Evolutionary conservation across 2,888 invertebrate species (phyloP), one percentile per base, ranked within the genome.

Genomic region (Beris chalybata): DNA sequence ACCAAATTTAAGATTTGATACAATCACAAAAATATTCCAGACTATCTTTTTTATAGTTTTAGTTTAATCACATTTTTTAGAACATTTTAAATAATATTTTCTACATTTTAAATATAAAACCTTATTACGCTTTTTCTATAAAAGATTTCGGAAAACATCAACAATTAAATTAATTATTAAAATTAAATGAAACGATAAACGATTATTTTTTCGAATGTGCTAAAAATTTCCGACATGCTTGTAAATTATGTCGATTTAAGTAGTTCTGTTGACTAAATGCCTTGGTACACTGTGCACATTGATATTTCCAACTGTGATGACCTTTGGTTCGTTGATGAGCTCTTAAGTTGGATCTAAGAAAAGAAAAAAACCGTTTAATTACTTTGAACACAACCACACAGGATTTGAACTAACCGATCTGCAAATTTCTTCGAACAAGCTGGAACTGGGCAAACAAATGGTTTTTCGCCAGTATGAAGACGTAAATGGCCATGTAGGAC

Each of bases 261-360:
- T 88, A 89, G 12, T 86, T 84, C 50, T 84, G 82, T 77, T 88
- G 87, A 65, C 88, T 89, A 78, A 89, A 89, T 2, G 88, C 86
- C 76, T 89, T 89, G 68, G 84, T 85, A 72, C 89, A 89, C 65
- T 84, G 83, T 1, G 82, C 76, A 74, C 89, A 89, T 64, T 84
- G 84, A 85, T 87, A 88, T 72, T 84, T 81, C 89, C 89, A 89
- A 63, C 84, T 78, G 77, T 89, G 89, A 77, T 89, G 89, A 5
- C 86, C 86, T 71, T 87, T 85, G 7, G 88, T 87, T 69, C 89
- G 85, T 75, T 89, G 89, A 81, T 89, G 89, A 0, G 89, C 89
- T 58, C 89, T 83, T 48, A 89, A 80, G 76, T 89, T 89, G 0
- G 89, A 89, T 56, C 89, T 89, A 71, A 1, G 5, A 9, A 7